A percentile compares a stretch with the other conserved stretches of the same genome.
Evolutionary conservation across 2,113 vertebrate genomes (phyloP).

Genomic region (Cyanocitta stelleri): DNA sequence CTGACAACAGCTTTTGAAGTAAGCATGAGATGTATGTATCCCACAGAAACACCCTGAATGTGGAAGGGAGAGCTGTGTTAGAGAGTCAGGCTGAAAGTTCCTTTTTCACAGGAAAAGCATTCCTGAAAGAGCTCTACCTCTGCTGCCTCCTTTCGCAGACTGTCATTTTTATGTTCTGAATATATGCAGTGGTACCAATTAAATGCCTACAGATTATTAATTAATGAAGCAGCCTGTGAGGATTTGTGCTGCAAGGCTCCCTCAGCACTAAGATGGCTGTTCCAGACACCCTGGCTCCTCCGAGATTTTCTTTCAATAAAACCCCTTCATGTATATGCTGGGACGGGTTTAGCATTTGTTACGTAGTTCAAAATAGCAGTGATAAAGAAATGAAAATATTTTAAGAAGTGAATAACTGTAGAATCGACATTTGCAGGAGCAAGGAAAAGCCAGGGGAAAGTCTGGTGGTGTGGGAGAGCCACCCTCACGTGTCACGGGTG

Average conservation of each 20-base stretch:
- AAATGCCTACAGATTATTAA: conserved; percentile 36
- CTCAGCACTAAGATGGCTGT: neutral
- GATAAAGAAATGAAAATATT: neutral
- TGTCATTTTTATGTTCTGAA: neutral
- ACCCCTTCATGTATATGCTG: neutral
- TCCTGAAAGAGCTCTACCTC: neutral
- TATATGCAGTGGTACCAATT: conserved; percentile 24
- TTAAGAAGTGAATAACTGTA: neutral
- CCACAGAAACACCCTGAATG: neutral
- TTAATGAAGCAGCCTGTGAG: neutral
- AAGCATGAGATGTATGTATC: neutral
- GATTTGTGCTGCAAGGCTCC: neutral
- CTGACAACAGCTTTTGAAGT: neutral
- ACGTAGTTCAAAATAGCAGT: neutral
- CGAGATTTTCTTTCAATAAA: neutral
- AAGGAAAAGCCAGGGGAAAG: neutral
- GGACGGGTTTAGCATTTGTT: neutral
- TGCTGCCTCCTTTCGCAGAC: neutral
- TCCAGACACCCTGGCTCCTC: neutral
- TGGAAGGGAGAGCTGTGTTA: neutral
- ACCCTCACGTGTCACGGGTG: neutral
- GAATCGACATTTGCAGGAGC: neutral
- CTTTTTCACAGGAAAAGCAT: neutral
- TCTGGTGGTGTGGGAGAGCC: neutral
- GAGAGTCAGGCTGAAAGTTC: neutral